These are phyloP conservation scores for Reticulitermes speratus DNA, from an alignment of 1,140 invertebrate species.

Conservation along the genomic window DNA sequence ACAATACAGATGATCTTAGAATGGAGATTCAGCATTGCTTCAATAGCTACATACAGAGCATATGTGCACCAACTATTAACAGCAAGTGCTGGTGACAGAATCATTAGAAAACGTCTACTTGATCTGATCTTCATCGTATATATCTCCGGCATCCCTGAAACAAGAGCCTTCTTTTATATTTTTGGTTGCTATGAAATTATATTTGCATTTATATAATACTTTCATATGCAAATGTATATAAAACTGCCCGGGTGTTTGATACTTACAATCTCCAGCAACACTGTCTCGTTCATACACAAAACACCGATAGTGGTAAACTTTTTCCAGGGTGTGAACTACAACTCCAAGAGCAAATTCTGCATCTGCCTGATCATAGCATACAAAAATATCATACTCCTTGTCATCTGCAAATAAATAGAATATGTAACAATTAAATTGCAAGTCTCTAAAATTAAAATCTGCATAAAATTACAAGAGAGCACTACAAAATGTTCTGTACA, in stretches of 20 bases:
- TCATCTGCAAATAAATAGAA: conserved; percentile 44
- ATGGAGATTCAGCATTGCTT: conserved; percentile 21
- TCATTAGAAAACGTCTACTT: conserved; percentile 7
- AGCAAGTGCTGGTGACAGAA: conserved; percentile 14
- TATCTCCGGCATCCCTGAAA: conserved; percentile 9
- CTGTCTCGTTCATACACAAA: conserved; percentile 35
- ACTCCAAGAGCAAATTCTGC: conserved; percentile 45
- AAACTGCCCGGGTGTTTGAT: neutral
- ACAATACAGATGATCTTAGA: conserved; percentile 23
- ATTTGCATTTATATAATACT: neutral
- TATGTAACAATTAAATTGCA: no score
- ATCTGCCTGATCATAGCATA: conserved; percentile 52
- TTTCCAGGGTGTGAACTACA: conserved; percentile 47
- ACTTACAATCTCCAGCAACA: conserved; percentile 29
- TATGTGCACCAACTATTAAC: conserved; percentile 20
- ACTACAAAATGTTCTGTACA: no score
- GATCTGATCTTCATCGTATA: conserved; percentile 1
- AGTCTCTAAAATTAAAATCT: no score
- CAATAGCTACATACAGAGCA: conserved; percentile 17
- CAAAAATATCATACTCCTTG: conserved; percentile 50
- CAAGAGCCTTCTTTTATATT: neutral
- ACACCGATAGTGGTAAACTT: conserved; percentile 49
- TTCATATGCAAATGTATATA: neutral
- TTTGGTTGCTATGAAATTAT: neutral
- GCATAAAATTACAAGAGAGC: no score